Conservation (phyloP, 2,888 invertebrate species). For the Luffia ferchaultella region DNA sequence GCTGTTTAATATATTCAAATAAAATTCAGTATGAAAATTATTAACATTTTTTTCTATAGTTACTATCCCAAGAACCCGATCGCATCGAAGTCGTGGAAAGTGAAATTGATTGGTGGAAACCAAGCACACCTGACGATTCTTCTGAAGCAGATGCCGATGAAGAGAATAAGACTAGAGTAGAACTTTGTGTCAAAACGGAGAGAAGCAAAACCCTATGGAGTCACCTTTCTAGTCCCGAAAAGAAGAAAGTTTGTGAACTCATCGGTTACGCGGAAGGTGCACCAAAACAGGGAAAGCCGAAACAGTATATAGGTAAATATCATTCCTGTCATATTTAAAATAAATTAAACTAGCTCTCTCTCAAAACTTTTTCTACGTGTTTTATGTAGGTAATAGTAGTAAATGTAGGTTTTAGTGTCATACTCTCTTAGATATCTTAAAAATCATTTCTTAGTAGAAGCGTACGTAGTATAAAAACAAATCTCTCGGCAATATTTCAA, state of each 20-base stretch:
- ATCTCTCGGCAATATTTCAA: no score
- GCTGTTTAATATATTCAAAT: no score
- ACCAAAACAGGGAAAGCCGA: conserved; percentile 45
- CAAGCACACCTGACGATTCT: conserved; percentile 25
- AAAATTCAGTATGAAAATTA: not conserved
- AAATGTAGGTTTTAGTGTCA: no score
- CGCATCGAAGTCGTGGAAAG: conserved; percentile 54
- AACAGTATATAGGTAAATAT: conserved; percentile 65
- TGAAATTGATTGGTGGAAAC: conserved; percentile 54
- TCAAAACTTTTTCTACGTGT: no score
- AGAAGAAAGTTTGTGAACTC: conserved; percentile 66
- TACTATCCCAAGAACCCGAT: conserved; percentile 46
- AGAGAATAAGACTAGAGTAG: conserved; percentile 21
- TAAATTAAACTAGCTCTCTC: no score
- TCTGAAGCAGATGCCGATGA: conserved; percentile 11
- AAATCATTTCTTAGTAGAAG: no score
- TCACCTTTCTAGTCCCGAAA: conserved; percentile 71
- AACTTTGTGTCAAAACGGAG: conserved; percentile 61
- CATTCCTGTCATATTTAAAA: conserved; percentile 2
- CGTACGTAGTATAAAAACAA: no score
- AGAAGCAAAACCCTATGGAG: conserved; percentile 65
- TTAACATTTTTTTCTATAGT: conserved; percentile 20
- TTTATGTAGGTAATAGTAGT: no score
- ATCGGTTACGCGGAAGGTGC: conserved; percentile 70
- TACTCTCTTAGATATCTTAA: no score